Evolutionary conservation across 2,113 vertebrate species (phyloP).

Genomic region (Passer domesticus): DNA sequence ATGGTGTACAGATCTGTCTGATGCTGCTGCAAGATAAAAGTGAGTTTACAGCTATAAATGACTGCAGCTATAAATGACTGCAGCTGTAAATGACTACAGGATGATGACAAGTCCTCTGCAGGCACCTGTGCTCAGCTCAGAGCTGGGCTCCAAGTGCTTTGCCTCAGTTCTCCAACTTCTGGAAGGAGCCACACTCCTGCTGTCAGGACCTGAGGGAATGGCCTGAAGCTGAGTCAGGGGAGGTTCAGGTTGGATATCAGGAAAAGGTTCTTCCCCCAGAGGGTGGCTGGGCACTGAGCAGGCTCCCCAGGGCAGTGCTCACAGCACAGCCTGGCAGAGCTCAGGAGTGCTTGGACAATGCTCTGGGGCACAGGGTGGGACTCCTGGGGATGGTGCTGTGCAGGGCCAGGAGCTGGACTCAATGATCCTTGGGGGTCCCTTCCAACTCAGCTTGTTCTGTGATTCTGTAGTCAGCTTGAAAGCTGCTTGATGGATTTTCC

Average conservation of each 20-base stretch:
- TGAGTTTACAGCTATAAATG: neutral
- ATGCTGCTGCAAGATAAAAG: neutral
- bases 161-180: neutral
- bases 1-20: neutral
- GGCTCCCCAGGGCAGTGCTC: neutral
- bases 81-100: neutral
- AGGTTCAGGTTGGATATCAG: neutral
- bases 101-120: neutral
- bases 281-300: neutral
- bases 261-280: neutral
- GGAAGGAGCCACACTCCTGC: neutral
- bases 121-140: neutral
- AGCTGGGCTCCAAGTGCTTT: neutral
- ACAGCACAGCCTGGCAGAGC: neutral
- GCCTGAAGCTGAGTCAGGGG: neutral
- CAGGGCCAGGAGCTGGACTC: neutral
- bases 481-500: neutral
- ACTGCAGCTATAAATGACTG: neutral
- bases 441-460: neutral
- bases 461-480: neutral
- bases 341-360: neutral
- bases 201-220: neutral
- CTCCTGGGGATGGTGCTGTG: neutral
- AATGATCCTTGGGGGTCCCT: rapidly evolving
- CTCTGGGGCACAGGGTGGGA: neutral